Percentiles rank a stretch among this genome's conserved stretches.
These are phyloP conservation scores for Eriocheir sinensis DNA, from an alignment of 1,140 invertebrate species.

Conservation along the genomic window DNA sequence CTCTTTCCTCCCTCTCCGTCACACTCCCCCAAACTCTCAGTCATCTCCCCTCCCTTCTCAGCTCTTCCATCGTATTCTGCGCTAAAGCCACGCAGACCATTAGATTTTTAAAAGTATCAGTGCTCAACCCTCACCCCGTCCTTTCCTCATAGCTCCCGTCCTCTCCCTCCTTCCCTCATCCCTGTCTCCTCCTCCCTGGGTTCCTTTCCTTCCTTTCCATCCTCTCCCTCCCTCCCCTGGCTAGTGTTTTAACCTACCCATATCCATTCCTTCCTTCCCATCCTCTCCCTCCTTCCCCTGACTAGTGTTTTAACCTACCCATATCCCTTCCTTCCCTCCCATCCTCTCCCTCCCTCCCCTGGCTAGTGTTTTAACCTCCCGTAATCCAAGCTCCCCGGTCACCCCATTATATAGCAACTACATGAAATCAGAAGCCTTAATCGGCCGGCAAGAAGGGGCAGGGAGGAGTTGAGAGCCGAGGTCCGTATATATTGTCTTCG, in stretches of 20 bases:
- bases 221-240: background rate
- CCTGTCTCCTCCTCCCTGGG: background rate
- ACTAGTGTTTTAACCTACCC: slow-evolving; percentile 29
- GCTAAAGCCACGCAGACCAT: slow-evolving; percentile 38
- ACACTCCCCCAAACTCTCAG: background rate
- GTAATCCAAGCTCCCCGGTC: slow-evolving; percentile 36
- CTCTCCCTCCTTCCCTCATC: background rate
- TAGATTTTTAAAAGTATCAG: slow-evolving; percentile 58
- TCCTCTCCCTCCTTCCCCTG: background rate
- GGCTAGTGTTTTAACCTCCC: slow-evolving; percentile 29
- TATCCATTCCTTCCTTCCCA: too few species aligned
- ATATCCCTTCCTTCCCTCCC: too few species aligned
- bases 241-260: slow-evolving; percentile 29
- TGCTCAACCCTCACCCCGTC: background rate
- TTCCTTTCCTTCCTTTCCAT: too few species aligned
- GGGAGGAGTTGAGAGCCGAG: too few species aligned
- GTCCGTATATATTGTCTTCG: background rate
- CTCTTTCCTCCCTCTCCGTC: background rate
- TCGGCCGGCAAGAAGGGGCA: background rate
- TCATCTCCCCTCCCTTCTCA: background rate
- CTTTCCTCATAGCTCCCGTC: too few species aligned
- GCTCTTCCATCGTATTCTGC: background rate
- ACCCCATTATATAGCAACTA: slow-evolving; percentile 55
- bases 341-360: background rate
- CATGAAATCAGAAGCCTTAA: slow-evolving; percentile 63